phyloP scores from a whole-genome alignment of 2,113 vertebrate species.

The Caretta caretta region DNA sequence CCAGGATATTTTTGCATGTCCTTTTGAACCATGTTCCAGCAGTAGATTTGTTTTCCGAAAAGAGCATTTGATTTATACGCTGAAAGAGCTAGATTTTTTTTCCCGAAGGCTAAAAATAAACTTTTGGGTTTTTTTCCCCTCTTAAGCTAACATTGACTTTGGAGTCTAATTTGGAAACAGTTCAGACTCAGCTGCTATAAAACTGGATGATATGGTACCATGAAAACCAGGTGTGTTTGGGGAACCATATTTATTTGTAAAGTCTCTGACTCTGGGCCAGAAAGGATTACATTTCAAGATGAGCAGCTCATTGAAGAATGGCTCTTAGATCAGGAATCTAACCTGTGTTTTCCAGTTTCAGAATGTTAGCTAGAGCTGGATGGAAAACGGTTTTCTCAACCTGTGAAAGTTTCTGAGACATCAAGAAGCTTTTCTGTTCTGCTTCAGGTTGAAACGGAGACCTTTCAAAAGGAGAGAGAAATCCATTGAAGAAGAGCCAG shows the following conservation, averaged over 20 bases:
- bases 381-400: neutral
- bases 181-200: neutral
- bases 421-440: neutral
- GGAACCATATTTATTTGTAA: neutral
- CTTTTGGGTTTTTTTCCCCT: conserved; percentile 17
- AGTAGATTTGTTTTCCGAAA: conserved; percentile 32
- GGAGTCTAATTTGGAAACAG: conserved; percentile 45
- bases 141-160: conserved; percentile 25
- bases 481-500: neutral
- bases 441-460: neutral
- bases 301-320: neutral
- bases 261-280: neutral
- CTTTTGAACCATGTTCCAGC: conserved; percentile 27
- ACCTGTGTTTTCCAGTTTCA: neutral
- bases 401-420: neutral
- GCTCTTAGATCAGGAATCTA: neutral
- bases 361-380: neutral
- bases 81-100: conserved; percentile 8
- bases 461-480: neutral
- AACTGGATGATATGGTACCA: conserved; percentile 24
- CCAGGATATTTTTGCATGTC: neutral
- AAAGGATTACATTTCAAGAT: neutral
- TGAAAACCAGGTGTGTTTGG: neutral
- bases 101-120: conserved; percentile 44
- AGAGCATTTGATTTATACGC: conserved; percentile 17